Percentiles rank a stretch among this genome's conserved stretches.
These are phyloP conservation scores for Apis dorsata DNA, from an alignment of 1,140 invertebrate species.

Conservation along the genomic window DNA sequence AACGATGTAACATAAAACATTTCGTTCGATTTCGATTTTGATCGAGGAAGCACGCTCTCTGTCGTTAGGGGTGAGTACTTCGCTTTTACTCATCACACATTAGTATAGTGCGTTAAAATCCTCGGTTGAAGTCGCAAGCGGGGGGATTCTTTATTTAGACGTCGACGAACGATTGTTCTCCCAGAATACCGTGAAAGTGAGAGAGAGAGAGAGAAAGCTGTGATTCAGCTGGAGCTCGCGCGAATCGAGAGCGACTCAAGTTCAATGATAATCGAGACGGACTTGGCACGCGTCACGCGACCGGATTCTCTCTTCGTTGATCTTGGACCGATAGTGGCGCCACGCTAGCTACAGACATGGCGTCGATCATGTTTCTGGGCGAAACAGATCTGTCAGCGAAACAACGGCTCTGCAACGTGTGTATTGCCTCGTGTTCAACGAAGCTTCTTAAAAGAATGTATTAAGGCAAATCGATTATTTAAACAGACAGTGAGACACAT, in stretches of 20 bases:
- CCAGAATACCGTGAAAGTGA: neutral
- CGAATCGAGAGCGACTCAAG: slow-evolving; percentile 22
- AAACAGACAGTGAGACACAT: neutral
- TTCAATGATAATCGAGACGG: slow-evolving; percentile 20
- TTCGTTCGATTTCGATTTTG: neutral
- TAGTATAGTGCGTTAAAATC: neutral
- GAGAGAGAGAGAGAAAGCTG: neutral
- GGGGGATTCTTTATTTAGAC: slow-evolving; percentile 1
- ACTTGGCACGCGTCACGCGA: slow-evolving; percentile 14
- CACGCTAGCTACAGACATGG: neutral
- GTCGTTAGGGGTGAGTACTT: neutral
- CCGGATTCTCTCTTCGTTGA: slow-evolving; percentile 11
- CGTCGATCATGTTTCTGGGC: neutral
- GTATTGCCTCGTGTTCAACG: neutral
- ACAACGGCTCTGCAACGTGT: neutral
- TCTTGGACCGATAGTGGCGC: slow-evolving; percentile 13
- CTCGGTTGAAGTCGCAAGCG: neutral
- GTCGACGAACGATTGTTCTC: slow-evolving; percentile 4
- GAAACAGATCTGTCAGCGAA: neutral
- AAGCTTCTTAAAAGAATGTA: neutral
- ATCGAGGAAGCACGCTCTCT: slow-evolving; percentile 6
- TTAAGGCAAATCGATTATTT: neutral
- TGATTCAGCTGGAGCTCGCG: slow-evolving; percentile 5
- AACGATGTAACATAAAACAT: neutral
- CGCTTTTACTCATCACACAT: neutral